Base-by-base conservation (phyloP, 1,140 invertebrate species). In the Aphaenogaster floridana region DNA sequence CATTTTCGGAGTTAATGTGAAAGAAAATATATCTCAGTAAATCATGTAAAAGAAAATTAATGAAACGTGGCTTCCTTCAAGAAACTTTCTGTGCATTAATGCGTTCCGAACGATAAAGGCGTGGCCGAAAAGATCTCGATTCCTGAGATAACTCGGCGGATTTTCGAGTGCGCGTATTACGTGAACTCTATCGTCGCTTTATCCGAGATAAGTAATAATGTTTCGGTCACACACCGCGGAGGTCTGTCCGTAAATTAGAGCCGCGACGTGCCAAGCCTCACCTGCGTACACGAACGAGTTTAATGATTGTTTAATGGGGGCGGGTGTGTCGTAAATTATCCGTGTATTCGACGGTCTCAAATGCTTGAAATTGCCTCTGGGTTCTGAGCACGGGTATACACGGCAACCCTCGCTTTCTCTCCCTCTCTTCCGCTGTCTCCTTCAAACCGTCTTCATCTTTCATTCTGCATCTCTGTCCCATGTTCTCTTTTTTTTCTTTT, bases 231-330 rank as follows among this genome's bases (percentile, higher is more conserved):
- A 93, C 92, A 93, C 91, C 93, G 92, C 90, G 95, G 95, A 94
- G 94, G 95, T 95, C 95, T 92, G 93, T 92, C 90, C 94, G 94
- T 95, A 95, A 95, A 95, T 95, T 95, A 95, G 92, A 88, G 86
- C 85, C 87, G 91, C 91, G 94, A 95, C 94, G 92, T 94, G 93
- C 80, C 92, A 74, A 92, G 89, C 88, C 92, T 94, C 94, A 94
- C 95, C 94, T 95, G 94, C 94, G 93, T 93, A 94, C 94, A 93
- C 94, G 94, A 95, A 95, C 94, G 94, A 95, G 94, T 95, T 95
- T 95, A 95, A 95, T 95, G 95, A 95, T 95, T 95, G 95, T 95
- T 95, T 95, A 95, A 95, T 95, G 95, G 94, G 94, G 93, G 92
- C 93, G 92, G 91, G 92, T 92, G 93, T 94, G 93, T 95, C 94